These are phyloP conservation scores for Thymelicus sylvestris DNA, from an alignment of 2,888 invertebrate genomes.

Conservation along the genomic window DNA sequence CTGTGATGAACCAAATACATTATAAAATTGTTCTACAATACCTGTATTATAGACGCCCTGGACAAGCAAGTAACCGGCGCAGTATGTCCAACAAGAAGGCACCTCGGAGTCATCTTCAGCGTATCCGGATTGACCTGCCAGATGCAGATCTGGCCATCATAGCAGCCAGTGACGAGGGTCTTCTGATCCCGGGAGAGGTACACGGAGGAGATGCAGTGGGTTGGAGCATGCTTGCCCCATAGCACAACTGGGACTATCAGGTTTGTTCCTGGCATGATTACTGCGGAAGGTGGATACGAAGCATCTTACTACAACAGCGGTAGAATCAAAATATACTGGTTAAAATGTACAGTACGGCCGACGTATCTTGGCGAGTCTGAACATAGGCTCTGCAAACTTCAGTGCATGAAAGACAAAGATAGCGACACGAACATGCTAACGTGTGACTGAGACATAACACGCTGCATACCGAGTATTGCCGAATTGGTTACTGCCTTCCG, in stretches of 20 bases:
- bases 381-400: too few relatives aligned
- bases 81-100: conserved; percentile 96
- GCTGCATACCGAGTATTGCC: too few relatives aligned
- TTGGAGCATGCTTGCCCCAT: conserved; percentile 98
- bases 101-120: conserved; percentile 95
- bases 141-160: conserved; percentile 98
- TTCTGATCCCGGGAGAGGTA: conserved; percentile 96
- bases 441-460: too few relatives aligned
- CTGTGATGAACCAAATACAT: too few relatives aligned
- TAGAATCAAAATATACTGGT: too few relatives aligned
- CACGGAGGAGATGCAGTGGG: conserved; percentile 97
- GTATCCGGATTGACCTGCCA: conserved; percentile 93
- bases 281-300: conserved; percentile 44
- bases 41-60: conserved; percentile 89
- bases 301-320: too few relatives aligned
- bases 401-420: too few relatives aligned
- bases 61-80: conserved; percentile 97
- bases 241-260: conserved; percentile 98
- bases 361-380: too few relatives aligned
- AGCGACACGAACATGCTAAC: too few relatives aligned
- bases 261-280: conserved; percentile 91
- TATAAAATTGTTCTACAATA: conserved; percentile 40
- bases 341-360: too few relatives aligned
- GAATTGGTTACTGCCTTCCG: too few relatives aligned
- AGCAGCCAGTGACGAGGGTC: conserved; percentile 97